Percentiles rank a stretch among this genome's conserved stretches.
These are phyloP conservation scores for Zaprionus kolodkinae DNA, from an alignment of 1,140 invertebrate species.

Conservation along the genomic window DNA sequence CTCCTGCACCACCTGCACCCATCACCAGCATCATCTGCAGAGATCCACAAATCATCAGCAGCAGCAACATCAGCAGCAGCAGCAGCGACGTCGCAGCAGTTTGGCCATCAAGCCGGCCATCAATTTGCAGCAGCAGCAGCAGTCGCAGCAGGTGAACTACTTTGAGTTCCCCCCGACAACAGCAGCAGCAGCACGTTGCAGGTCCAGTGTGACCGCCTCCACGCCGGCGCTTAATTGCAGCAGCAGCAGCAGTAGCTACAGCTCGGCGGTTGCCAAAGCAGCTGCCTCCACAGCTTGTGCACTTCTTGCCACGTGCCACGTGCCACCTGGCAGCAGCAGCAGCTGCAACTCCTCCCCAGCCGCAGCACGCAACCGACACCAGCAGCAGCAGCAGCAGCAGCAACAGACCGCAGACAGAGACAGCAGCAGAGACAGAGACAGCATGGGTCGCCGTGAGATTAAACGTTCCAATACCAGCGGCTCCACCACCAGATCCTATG, in stretches of 20 bases:
- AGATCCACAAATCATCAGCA: constrained; percentile 40
- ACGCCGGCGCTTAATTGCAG: constrained; percentile 67
- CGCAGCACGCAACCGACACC: constrained; percentile 13
- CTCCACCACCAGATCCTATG: constrained; percentile 79
- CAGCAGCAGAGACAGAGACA: constrained; percentile 39
- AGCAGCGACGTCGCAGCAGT: constrained; percentile 48
- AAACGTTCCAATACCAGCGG: constrained; percentile 82
- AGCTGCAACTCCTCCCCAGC: constrained; percentile 30
- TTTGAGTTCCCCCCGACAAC: constrained; percentile 74
- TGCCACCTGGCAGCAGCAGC: constrained; percentile 52
- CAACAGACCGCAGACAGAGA: constrained; percentile 18
- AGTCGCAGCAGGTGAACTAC: constrained; percentile 70
- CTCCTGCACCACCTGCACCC: constrained; percentile 51
- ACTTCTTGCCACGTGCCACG: constrained; percentile 74
- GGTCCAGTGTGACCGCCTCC: constrained; percentile 57
- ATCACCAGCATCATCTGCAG: constrained; percentile 39
- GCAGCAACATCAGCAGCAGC: constrained; percentile 52
- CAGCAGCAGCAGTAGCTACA: constrained; percentile 46
- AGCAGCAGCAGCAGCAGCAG: constrained; percentile 27
- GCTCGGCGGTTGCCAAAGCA: constrained; percentile 67
- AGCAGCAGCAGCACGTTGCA: constrained; percentile 18
- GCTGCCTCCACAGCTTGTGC: constrained; percentile 70
- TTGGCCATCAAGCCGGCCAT: constrained; percentile 71
- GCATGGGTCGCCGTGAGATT: constrained; percentile 83
- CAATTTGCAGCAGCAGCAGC: constrained; percentile 56